These are phyloP conservation scores for Halictus quadricinctus DNA, from an alignment of 2,888 invertebrate genomes.

Conservation along the genomic window DNA sequence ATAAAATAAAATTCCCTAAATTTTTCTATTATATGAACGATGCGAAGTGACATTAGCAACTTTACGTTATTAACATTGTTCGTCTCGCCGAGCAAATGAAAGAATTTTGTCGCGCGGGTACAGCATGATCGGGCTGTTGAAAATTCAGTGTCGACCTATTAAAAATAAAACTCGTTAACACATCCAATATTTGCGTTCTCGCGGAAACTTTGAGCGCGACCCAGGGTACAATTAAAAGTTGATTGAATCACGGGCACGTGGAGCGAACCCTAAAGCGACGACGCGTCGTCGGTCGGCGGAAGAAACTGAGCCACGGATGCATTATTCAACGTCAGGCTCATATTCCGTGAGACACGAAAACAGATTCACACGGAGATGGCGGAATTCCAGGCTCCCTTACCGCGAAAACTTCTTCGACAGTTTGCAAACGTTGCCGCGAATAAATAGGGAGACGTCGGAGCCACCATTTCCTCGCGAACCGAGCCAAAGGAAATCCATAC, in stretches of 20 bases:
- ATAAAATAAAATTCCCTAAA: too few species aligned
- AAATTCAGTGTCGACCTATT: neutral
- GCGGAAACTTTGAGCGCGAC: neutral
- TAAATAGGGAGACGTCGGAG: conserved; percentile 39
- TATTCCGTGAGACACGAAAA: conserved; percentile 54
- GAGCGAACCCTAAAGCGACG: conserved; percentile 4
- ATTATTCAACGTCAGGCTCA: conserved; percentile 59
- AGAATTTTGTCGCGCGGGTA: neutral
- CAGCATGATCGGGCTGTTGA: neutral
- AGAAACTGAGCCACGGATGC: conserved; percentile 41
- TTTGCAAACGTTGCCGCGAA: conserved; percentile 46
- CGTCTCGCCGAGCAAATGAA: neutral
- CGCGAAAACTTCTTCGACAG: conserved; percentile 43
- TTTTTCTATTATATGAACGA: neutral
- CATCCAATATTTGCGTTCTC: neutral
- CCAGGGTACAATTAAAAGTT: conserved; percentile 39
- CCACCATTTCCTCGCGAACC: conserved; percentile 33
- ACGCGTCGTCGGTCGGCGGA: conserved; percentile 1
- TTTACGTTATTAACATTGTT: neutral
- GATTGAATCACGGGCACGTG: conserved; percentile 26
- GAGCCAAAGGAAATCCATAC: conserved; percentile 33
- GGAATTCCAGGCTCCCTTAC: conserved; percentile 35
- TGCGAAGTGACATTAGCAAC: neutral
- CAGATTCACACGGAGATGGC: conserved; percentile 45
- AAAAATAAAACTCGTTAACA: neutral